phyloP scores from a whole-genome alignment of 2,797 vertebrate genomes.

The Cygnus olor region DNA sequence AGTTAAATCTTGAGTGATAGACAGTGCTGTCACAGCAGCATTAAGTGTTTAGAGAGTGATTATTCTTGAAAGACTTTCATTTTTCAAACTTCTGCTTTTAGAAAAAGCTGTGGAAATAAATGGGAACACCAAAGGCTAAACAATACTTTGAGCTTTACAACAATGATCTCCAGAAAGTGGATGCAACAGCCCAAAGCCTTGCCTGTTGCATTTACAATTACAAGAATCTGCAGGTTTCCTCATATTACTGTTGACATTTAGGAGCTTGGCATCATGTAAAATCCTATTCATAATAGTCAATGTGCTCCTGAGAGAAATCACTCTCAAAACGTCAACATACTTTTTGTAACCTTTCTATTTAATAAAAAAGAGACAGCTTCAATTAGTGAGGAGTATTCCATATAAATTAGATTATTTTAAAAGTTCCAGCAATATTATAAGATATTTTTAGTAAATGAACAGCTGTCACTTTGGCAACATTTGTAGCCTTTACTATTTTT shows the following conservation, averaged over 20 bases:
- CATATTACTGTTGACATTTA: slow-evolving; percentile 39
- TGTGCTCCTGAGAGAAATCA: slow-evolving; percentile 71
- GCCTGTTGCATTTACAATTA: slow-evolving; percentile 60
- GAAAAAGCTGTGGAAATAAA: slow-evolving; percentile 69
- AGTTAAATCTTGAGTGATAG: slow-evolving; percentile 82
- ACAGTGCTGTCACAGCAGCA: slow-evolving; percentile 81
- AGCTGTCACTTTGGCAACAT: slow-evolving; percentile 66
- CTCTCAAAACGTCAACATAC: slow-evolving; percentile 76
- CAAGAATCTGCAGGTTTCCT: slow-evolving; percentile 47
- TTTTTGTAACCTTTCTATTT: slow-evolving; percentile 80
- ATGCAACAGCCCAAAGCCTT: slow-evolving; percentile 51
- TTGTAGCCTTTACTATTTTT: slow-evolving; percentile 6
- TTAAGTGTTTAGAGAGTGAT: slow-evolving; percentile 81
- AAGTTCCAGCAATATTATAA: slow-evolving; percentile 76
- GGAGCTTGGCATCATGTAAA: slow-evolving; percentile 60
- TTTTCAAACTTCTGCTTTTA: slow-evolving; percentile 72
- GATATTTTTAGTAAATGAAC: slow-evolving; percentile 79
- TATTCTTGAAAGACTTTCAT: slow-evolving; percentile 77
- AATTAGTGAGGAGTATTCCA: slow-evolving; percentile 80
- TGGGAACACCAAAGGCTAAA: slow-evolving; percentile 68
- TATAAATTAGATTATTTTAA: slow-evolving; percentile 81
- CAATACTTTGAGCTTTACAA: slow-evolving; percentile 52
- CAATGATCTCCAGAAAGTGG: slow-evolving; percentile 52
- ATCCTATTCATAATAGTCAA: slow-evolving; percentile 74
- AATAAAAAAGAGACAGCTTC: slow-evolving; percentile 81